phyloP scores from a whole-genome alignment of 2,797 vertebrate species.

The Sebastes cheni region DNA sequence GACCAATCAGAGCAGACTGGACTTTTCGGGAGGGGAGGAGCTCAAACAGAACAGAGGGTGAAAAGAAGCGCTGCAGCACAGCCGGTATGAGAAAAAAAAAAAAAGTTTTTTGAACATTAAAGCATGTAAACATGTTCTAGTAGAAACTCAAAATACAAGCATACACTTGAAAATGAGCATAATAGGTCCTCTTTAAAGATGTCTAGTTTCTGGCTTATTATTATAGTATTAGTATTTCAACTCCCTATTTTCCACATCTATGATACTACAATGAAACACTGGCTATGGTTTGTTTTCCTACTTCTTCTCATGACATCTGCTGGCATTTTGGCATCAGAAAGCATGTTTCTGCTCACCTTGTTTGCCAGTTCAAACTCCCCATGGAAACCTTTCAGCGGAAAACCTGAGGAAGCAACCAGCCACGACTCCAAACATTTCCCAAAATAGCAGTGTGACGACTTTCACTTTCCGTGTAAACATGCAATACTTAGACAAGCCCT shows the following conservation, averaged over 20 bases:
- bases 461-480: neutral
- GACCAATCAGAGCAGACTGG: too few relatives aligned
- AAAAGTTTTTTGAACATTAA: too few relatives aligned
- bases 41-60: too few relatives aligned
- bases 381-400: conserved; percentile 39
- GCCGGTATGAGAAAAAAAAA: too few relatives aligned
- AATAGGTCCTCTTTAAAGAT: neutral
- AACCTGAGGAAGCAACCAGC: conserved; percentile 16
- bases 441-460: conserved; percentile 5
- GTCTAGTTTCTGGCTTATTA: neutral
- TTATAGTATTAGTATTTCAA: neutral
- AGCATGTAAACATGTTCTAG: too few relatives aligned
- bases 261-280: neutral
- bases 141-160: too few relatives aligned
- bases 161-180: too few relatives aligned
- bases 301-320: neutral
- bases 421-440: neutral
- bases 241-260: neutral
- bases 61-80: too few relatives aligned
- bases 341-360: conserved; percentile 13
- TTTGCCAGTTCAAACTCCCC: conserved; percentile 45
- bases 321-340: conserved; percentile 41
- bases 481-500: neutral
- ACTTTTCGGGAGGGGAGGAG: too few relatives aligned
- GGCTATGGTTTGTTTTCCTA: neutral